Percentiles rank a stretch among this genome's conserved stretches.
These are phyloP conservation scores for Calvadosia cruxmelitensis DNA, from an alignment of 30 jellyfish, hydroid and myxozoan genomes.

Conservation along the genomic window DNA sequence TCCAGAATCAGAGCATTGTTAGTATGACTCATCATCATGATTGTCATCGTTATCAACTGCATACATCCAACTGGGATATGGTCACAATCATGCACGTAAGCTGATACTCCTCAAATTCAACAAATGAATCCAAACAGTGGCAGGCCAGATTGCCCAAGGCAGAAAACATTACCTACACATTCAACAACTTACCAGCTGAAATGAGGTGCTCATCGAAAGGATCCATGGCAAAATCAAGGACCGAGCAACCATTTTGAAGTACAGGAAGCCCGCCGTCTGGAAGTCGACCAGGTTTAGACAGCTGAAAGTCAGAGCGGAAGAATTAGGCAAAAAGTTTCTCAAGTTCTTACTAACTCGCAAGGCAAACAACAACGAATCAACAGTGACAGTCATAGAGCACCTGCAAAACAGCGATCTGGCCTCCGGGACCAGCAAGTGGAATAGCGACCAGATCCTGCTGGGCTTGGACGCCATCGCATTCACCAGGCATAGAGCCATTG, in stretches of 20 bases:
- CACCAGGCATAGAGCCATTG: slow-evolving; percentile 68
- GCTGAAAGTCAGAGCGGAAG: slow-evolving; percentile 8
- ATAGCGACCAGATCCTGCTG: slow-evolving; percentile 53
- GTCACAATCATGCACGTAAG: too few relatives aligned
- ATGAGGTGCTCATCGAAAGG: slow-evolving; percentile 70
- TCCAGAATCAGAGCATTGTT: too few relatives aligned
- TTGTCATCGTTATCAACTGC: too few relatives aligned
- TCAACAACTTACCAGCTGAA: slow-evolving; percentile 64
- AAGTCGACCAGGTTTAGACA: slow-evolving; percentile 56
- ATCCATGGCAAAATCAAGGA: slow-evolving; percentile 88
- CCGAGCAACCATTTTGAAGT: slow-evolving; percentile 54
- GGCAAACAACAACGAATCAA: too few relatives aligned
- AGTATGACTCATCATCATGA: too few relatives aligned
- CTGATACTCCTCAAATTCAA: too few relatives aligned
- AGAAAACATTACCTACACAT: neutral
- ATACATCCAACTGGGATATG: too few relatives aligned
- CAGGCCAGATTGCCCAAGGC: neutral
- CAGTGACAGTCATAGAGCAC: too few relatives aligned
- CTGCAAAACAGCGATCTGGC: slow-evolving; percentile 83
- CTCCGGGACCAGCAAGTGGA: slow-evolving; percentile 93
- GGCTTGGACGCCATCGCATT: slow-evolving; percentile 82
- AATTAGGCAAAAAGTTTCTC: neutral
- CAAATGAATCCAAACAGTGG: neutral
- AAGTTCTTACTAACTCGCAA: too few relatives aligned
- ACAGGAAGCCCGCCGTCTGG: slow-evolving; percentile 70